Base-by-base conservation (phyloP, 1,140 invertebrate genomes). In the Platorchestia sp. region DNA sequence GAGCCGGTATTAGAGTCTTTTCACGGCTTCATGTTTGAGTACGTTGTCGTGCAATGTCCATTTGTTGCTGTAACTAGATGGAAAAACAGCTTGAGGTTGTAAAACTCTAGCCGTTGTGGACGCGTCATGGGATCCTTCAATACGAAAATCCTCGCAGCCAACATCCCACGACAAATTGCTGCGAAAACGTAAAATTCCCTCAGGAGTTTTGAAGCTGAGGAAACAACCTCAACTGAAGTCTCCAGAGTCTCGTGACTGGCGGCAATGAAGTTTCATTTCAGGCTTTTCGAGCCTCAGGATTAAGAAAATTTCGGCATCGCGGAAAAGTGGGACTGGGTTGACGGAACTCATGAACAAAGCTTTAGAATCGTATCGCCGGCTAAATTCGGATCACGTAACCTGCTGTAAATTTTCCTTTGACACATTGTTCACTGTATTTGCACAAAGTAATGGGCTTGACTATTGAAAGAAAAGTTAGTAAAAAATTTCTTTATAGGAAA, bases 211-310 rank as follows among this genome's bases (percentile, higher is more conserved):
- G 36, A 75, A 75, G 59, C 59, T 75, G 59, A 75, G 59, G 27
- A 75, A 75, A 75, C 59, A 75, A 75, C 59, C 59, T 75, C 59
- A 75, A 75, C 59, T 75, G 59, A 75, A 75, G 59, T 75, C 59
- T 75, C 59, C 27, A 27, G 59, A 36, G 59, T 27, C 59, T 75
- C 59, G 59, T 75, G 59, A 75, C 59, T 10, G 59, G 59, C 59
- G 27, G 59, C 59, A 75, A 75, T 75, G 59, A 75, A 75, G 59
- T 75, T 75, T 10, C 27, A 75, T 75, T 27, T 75, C 27, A 36
- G 27, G 59, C 59, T 75, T 75, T 75, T 75, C 59, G 59, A 75
- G 59, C 59, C 59, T 51, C 59, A 36, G 36, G 59, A 75, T 75
- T 75, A 75, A 75, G 59, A 75, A 75, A 14, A 75, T 75, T 75